Percentiles rank a stretch among this genome's conserved stretches.
These are phyloP conservation scores for Empis stercorea DNA, from an alignment of 2,888 invertebrate species.

Conservation along the genomic window DNA sequence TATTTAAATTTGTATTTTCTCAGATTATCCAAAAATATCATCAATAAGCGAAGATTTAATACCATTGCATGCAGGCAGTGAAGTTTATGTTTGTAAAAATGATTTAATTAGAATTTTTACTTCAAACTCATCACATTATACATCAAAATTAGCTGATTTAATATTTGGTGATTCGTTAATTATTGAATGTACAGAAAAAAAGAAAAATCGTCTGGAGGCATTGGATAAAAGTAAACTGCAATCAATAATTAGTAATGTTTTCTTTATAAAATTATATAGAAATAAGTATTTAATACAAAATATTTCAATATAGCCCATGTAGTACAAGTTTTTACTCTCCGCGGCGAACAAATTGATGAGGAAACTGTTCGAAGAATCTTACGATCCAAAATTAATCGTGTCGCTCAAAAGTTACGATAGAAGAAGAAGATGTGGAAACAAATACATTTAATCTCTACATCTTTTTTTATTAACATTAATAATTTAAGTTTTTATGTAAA, in stretches of 20 bases:
- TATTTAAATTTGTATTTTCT: too few relatives aligned
- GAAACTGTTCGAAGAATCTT: conserved; percentile 2
- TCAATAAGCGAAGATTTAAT: conserved; percentile 17
- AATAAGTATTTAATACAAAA: not conserved
- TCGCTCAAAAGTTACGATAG: too few relatives aligned
- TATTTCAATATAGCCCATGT: conserved; percentile 31
- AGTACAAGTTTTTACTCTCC: conserved; percentile 28
- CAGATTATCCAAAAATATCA: not conserved
- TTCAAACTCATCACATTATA: conserved; percentile 18
- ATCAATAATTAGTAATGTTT: conserved; percentile 28
- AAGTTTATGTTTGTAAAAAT: not conserved
- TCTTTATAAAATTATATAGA: too few relatives aligned
- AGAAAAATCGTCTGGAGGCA: conserved; percentile 16
- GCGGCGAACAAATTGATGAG: conserved; percentile 22
- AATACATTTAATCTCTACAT: too few relatives aligned
- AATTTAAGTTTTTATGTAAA: too few relatives aligned
- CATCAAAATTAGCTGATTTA: conserved; percentile 28
- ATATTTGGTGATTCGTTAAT: conserved; percentile 27
- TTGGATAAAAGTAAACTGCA: conserved; percentile 23
- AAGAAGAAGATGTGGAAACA: too few relatives aligned
- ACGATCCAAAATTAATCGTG: too few relatives aligned
- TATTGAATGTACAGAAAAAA: conserved; percentile 19
- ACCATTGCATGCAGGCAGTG: conserved; percentile 31
- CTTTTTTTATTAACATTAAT: too few relatives aligned
- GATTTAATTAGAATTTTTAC: conserved; percentile 13